These are phyloP conservation scores for Sinopyrophorus schimmeli DNA, from an alignment of 2,888 invertebrate species.

Conservation along the genomic window DNA sequence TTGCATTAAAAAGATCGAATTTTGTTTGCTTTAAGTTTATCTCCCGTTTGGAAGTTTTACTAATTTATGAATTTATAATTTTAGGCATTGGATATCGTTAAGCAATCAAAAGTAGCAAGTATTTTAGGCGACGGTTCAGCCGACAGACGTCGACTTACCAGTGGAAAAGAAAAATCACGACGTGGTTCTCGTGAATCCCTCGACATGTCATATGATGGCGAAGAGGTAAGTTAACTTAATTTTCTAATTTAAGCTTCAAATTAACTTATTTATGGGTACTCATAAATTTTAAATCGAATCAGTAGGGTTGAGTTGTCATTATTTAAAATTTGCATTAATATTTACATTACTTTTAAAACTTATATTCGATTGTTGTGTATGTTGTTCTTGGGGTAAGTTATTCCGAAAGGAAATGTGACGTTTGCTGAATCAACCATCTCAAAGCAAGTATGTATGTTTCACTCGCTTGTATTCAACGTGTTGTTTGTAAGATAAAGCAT, in stretches of 20 bases:
- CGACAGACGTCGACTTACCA: constrained; percentile 54
- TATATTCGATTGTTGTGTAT: no score
- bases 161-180: constrained; percentile 64
- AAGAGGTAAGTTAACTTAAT: constrained; percentile 63
- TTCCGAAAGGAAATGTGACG: constrained; percentile 6
- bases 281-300: neutral
- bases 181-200: constrained; percentile 73
- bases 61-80: no score
- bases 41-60: no score
- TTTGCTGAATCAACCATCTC: constrained; percentile 10
- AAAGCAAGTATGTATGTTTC: constrained; percentile 10
- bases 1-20: no score
- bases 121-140: constrained; percentile 65
- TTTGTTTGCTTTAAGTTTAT: no score
- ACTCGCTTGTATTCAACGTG: neutral
- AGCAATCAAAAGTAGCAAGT: constrained; percentile 84
- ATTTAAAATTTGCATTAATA: neutral
- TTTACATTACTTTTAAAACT: no score
- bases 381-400: constrained; percentile 8
- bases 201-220: constrained; percentile 73
- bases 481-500: neutral
- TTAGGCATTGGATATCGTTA: constrained; percentile 89
- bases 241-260: constrained; percentile 1
- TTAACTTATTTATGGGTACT: no score
- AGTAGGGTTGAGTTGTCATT: neutral